phyloP scores from a whole-genome alignment of 2,113 vertebrate genomes.

The Phoenicopterus ruber region DNA sequence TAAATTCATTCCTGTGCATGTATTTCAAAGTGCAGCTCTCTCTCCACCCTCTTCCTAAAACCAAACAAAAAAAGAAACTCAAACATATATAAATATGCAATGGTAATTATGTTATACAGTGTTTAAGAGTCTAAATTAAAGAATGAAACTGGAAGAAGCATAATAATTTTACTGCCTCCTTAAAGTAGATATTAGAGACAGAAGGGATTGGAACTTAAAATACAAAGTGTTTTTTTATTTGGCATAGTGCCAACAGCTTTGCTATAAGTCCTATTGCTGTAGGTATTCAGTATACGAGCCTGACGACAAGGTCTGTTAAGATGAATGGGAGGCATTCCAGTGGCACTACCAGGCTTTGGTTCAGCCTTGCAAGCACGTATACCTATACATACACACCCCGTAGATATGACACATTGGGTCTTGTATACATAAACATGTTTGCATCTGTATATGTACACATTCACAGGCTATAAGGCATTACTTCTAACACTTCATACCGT shows the following conservation, averaged over 20 bases:
- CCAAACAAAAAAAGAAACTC: not conserved
- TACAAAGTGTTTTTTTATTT: not conserved
- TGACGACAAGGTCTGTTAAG: not conserved
- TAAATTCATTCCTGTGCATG: not conserved
- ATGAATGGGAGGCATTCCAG: not conserved
- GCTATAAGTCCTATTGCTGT: not conserved
- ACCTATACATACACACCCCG: rapidly evolving
- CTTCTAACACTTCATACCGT: not conserved
- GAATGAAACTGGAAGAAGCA: not conserved
- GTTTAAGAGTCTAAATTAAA: not conserved
- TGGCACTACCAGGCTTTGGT: not conserved
- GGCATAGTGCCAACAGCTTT: not conserved
- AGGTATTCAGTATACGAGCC: not conserved
- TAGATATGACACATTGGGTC: not conserved
- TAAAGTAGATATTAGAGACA: not conserved
- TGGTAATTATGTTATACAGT: not conserved
- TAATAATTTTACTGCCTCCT: not conserved
- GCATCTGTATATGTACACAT: too few species aligned
- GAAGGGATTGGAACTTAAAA: not conserved
- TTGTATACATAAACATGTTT: not conserved
- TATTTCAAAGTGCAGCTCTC: not conserved
- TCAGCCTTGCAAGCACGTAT: not conserved
- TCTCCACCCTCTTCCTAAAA: not conserved
- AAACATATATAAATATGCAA: not conserved
- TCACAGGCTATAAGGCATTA: not conserved